Percentiles rank a stretch among this genome's conserved stretches.
phyloP scores from a whole-genome alignment of 2,797 vertebrate species.

The Characodon lateralis region DNA sequence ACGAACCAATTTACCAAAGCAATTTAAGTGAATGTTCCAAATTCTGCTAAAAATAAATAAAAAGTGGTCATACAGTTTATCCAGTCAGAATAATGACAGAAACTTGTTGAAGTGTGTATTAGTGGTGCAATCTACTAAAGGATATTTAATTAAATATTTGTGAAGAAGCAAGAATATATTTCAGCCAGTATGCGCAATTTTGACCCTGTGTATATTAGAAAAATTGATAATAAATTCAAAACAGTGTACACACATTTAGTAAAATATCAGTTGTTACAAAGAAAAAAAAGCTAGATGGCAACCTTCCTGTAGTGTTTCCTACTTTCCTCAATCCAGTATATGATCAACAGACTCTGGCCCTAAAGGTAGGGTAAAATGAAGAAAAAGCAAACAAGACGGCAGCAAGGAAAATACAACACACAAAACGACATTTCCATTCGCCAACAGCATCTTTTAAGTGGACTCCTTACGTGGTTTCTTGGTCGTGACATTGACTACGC shows the following conservation, averaged over 20 bases:
- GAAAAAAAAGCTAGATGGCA: background rate
- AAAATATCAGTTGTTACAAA: background rate
- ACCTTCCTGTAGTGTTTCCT: background rate
- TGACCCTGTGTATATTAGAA: background rate
- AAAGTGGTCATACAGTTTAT: too few relatives aligned
- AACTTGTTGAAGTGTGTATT: too few relatives aligned
- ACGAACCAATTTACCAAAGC: too few relatives aligned
- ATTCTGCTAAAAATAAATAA: too few relatives aligned
- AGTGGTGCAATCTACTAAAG: too few relatives aligned
- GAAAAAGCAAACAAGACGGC: constrained; percentile 2
- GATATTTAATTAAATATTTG: background rate
- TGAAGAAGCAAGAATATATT: background rate
- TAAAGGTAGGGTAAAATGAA: constrained; percentile 4
- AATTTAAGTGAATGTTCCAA: too few relatives aligned
- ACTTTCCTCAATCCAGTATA: constrained; percentile 10
- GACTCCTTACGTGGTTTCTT: constrained; percentile 90
- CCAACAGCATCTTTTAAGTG: background rate
- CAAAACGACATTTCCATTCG: constrained; percentile 11
- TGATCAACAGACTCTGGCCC: background rate
- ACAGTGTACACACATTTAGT: background rate
- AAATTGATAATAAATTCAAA: background rate
- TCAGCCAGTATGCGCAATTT: background rate
- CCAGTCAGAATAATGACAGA: too few relatives aligned
- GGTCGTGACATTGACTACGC: constrained; percentile 89
- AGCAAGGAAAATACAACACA: constrained; percentile 11